Conservation (phyloP, 2,797 vertebrate species). For the Poeciliopsis presidionis region DNA sequence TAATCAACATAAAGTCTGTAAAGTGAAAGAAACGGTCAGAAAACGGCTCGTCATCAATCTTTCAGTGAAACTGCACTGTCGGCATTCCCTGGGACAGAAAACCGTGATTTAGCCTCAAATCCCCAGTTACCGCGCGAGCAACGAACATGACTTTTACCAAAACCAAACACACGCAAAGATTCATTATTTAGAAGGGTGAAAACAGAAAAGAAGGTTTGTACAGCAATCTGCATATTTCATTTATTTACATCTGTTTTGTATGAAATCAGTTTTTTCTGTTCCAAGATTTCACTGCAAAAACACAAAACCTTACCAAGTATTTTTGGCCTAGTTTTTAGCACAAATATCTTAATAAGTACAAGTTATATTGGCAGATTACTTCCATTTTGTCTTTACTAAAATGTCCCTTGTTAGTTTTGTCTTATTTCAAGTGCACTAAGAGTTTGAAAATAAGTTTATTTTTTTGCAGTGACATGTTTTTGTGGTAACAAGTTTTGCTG, state of each 20-base stretch:
- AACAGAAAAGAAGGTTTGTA: background rate
- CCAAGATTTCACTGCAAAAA: too few species aligned
- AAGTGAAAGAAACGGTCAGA: slow-evolving; percentile 13
- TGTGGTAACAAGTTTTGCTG: slow-evolving; percentile 12
- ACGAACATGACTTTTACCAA: slow-evolving; percentile 20
- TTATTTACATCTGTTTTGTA: slow-evolving; percentile 49
- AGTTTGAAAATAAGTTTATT: too few species aligned
- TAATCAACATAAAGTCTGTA: background rate
- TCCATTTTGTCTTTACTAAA: too few species aligned
- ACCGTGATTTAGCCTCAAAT: slow-evolving; percentile 20
- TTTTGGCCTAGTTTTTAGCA: too few species aligned
- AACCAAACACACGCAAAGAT: slow-evolving; percentile 18
- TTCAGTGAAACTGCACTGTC: slow-evolving; percentile 43
- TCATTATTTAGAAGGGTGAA: slow-evolving; percentile 38
- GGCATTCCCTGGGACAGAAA: slow-evolving; percentile 29
- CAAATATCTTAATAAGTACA: too few species aligned
- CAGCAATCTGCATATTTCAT: slow-evolving; percentile 29
- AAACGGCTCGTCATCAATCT: slow-evolving; percentile 34
- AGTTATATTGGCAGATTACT: too few species aligned
- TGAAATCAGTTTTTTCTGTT: slow-evolving; percentile 13
- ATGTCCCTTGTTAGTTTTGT: too few species aligned
- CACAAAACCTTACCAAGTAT: too few species aligned
- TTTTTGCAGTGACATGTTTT: too few species aligned
- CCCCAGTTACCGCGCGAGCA: slow-evolving; percentile 19
- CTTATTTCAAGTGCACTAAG: too few species aligned